phyloP scores from a whole-genome alignment of 2,797 vertebrate species.

The Eidolon dupreanum region DNA sequence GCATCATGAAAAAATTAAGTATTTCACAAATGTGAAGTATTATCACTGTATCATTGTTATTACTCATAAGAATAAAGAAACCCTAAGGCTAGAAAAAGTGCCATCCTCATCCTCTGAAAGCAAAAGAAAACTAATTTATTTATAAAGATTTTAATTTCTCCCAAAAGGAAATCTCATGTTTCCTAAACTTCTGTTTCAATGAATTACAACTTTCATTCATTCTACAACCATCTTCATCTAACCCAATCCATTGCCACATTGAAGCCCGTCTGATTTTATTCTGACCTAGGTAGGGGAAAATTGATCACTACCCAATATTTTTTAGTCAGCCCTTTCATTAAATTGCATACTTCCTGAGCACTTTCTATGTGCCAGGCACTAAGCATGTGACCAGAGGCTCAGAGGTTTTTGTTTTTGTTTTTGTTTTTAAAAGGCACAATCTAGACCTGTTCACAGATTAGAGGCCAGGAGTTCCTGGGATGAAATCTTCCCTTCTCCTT shows the following conservation, averaged over 20 bases:
- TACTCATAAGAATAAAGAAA: conserved; percentile 33
- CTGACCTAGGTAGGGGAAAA: background rate
- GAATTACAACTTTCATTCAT: conserved; percentile 31
- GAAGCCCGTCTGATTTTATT: background rate
- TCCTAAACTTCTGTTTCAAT: background rate
- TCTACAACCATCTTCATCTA: background rate
- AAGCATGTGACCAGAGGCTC: background rate
- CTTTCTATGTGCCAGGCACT: background rate
- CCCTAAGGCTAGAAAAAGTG: background rate
- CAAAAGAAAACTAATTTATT: conserved; percentile 13
- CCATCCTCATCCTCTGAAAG: background rate
- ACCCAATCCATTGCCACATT: background rate
- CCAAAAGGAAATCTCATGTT: conserved; percentile 17
- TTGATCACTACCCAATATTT: background rate
- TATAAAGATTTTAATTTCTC: conserved; percentile 34
- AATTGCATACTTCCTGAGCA: background rate
- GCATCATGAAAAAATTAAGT: background rate
- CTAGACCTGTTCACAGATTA: background rate
- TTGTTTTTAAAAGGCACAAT: background rate
- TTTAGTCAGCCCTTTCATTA: background rate
- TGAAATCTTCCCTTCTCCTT: background rate
- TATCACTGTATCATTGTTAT: background rate
- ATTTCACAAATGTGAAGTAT: background rate
- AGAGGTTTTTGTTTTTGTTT: background rate
- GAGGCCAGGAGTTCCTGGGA: background rate